Evolutionary conservation across 2,888 invertebrate genomes (phyloP).

Genomic region (Ceriagrion tenellum): DNA sequence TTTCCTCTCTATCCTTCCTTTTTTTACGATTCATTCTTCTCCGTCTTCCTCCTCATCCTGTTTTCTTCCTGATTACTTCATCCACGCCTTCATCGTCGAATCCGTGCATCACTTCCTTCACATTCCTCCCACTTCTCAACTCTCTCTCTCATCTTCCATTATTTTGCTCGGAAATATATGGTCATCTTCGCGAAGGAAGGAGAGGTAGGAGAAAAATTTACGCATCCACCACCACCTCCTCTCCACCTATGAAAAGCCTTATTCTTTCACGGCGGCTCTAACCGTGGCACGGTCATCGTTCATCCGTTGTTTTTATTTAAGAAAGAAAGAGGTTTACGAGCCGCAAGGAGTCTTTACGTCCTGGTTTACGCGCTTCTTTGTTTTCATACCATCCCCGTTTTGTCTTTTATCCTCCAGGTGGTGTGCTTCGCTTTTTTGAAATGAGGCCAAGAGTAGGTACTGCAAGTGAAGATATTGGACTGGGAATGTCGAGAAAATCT

Average conservation of each 20-base stretch:
- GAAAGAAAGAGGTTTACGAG: neutral
- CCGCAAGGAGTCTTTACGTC: neutral
- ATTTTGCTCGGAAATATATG: neutral
- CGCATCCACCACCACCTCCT: neutral
- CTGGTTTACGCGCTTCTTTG: neutral
- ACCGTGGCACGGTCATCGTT: neutral
- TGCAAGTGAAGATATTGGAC: neutral
- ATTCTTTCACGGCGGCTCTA: neutral
- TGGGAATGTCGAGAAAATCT: neutral
- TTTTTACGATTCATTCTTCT: slow-evolving; percentile 13
- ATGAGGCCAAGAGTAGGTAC: neutral
- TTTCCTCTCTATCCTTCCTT: neutral
- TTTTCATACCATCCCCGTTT: neutral
- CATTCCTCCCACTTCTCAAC: neutral
- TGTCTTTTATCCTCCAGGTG: neutral
- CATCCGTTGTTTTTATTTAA: neutral
- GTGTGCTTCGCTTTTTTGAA: neutral
- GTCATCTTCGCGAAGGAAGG: neutral
- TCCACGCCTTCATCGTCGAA: neutral
- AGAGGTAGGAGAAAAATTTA: neutral
- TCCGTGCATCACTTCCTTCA: neutral
- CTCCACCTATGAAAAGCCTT: neutral
- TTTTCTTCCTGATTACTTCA: neutral
- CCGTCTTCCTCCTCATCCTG: neutral
- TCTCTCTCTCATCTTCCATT: neutral